These are phyloP conservation scores for Numenius phaeopus DNA, from an alignment of 2,797 vertebrate species.

Conservation along the genomic window DNA sequence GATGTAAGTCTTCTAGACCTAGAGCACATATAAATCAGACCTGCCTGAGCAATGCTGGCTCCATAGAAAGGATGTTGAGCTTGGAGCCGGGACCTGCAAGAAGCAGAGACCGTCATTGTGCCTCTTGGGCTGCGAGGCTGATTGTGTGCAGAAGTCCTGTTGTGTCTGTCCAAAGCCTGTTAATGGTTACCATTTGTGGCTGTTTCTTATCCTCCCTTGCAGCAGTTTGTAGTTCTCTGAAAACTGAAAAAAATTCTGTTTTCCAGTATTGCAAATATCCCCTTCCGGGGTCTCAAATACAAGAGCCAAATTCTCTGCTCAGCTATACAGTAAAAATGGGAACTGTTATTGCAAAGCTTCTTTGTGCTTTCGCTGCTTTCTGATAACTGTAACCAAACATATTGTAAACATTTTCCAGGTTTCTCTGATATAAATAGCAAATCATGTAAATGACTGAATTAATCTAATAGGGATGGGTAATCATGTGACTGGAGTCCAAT, in stretches of 20 bases:
- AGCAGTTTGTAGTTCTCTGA: neutral
- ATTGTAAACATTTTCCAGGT: neutral
- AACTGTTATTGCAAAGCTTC: neutral
- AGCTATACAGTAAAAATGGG: neutral
- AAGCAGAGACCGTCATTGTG: neutral
- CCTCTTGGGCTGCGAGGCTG: neutral
- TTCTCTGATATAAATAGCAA: neutral
- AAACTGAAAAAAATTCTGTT: neutral
- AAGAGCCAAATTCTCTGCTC: neutral
- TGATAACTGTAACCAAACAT: neutral
- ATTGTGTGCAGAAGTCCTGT: neutral
- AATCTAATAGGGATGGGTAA: neutral
- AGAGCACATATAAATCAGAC: neutral
- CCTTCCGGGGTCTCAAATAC: neutral
- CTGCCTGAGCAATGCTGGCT: neutral
- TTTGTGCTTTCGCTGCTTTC: neutral
- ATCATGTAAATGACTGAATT: neutral
- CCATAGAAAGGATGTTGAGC: rapidly evolving
- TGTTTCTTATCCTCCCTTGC: neutral
- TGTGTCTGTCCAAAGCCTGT: neutral
- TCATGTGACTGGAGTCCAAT: neutral
- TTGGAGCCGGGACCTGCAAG: neutral
- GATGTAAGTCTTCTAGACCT: neutral
- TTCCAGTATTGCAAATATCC: neutral
- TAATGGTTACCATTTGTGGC: neutral